Conservation (phyloP, 2,797 vertebrate genomes). For the Pipistrellus pipistrellus region DNA sequence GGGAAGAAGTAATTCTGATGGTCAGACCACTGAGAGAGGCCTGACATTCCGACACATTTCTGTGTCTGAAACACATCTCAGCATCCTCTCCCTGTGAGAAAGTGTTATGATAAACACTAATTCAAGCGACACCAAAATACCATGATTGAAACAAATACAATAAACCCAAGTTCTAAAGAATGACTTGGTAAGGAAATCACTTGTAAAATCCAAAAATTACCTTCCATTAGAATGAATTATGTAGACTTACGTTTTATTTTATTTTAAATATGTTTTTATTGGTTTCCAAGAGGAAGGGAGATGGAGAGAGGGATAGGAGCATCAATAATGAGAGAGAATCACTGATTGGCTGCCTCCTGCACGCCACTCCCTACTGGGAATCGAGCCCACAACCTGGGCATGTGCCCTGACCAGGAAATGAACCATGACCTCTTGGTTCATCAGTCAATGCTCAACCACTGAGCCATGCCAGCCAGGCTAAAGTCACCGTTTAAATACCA, state of each 20-base stretch:
- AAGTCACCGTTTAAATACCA: not conserved
- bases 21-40: not conserved
- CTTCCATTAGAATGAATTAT: not conserved
- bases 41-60: not conserved
- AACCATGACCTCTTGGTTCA: too few relatives aligned
- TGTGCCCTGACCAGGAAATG: too few relatives aligned
- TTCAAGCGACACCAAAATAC: slow-evolving; percentile 21
- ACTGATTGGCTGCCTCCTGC: too few relatives aligned
- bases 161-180: not conserved
- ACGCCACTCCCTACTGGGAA: too few relatives aligned
- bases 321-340: too few relatives aligned
- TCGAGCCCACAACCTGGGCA: too few relatives aligned
- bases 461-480: too few relatives aligned
- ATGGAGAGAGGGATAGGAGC: too few relatives aligned
- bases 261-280: too few relatives aligned
- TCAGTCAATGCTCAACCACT: too few relatives aligned
- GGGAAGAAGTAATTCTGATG: not conserved
- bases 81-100: not conserved
- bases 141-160: not conserved
- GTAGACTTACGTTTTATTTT: not conserved
- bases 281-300: too few relatives aligned
- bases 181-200: not conserved
- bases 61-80: not conserved
- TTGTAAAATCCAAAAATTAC: not conserved
- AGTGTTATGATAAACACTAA: not conserved